Conservation (phyloP, 2,113 vertebrate genomes). For the Fukomys damarensis region DNA sequence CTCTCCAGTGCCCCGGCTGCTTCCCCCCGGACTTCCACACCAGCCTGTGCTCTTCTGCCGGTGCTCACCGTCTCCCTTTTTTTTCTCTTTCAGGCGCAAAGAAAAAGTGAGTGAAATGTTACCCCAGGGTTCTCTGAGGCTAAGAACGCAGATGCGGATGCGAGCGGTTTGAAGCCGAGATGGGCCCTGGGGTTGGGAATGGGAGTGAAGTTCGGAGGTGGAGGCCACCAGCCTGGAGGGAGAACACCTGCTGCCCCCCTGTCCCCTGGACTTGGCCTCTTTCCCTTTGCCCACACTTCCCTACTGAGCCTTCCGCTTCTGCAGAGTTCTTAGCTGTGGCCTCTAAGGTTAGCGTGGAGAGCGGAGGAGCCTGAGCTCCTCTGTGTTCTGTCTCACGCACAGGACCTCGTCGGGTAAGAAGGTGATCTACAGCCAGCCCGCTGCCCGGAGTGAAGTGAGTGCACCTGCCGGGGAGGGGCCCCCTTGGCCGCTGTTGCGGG, state of each 20-base stretch:
- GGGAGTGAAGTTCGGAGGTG: background rate
- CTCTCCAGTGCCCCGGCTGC: fast-evolving
- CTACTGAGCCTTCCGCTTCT: background rate
- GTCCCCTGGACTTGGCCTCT: background rate
- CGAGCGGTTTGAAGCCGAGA: background rate
- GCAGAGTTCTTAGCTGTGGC: background rate
- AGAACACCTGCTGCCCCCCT: background rate
- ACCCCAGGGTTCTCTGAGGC: background rate
- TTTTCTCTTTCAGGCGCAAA: slow-evolving; percentile 77
- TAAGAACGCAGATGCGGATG: background rate
- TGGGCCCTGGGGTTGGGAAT: background rate
- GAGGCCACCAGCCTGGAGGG: background rate
- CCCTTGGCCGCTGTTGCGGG: background rate
- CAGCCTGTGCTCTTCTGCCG: background rate
- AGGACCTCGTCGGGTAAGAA: slow-evolving; percentile 78
- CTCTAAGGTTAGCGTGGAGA: background rate
- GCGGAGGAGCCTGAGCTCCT: background rate
- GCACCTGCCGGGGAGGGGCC: background rate
- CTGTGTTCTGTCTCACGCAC: background rate
- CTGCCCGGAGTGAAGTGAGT: slow-evolving; percentile 84
- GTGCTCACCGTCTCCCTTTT: background rate
- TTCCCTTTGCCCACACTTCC: background rate
- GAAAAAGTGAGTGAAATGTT: slow-evolving; percentile 75
- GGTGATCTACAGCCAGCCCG: slow-evolving; percentile 87
- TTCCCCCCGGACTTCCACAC: background rate